A percentile compares a stretch with the other conserved stretches of the same genome.
These are phyloP conservation scores for Cloeon dipterum DNA, from an alignment of 2,888 invertebrate genomes.

Conservation along the genomic window DNA sequence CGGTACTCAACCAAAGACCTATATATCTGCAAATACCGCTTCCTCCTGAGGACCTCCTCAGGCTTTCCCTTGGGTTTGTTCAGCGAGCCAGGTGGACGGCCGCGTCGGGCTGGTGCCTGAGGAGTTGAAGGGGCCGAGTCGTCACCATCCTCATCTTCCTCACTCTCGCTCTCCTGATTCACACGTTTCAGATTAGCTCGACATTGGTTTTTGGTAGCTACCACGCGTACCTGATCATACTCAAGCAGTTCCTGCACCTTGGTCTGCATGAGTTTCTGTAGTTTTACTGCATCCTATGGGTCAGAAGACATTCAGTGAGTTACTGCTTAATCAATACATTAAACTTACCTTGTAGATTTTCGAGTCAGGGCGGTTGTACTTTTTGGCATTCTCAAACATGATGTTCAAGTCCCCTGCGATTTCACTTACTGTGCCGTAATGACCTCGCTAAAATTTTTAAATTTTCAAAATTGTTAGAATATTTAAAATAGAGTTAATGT, in stretches of 20 bases:
- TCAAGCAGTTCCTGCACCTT: constrained; percentile 52
- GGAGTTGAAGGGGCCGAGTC: constrained; percentile 8
- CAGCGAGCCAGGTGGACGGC: constrained; percentile 9
- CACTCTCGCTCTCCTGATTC: constrained; percentile 24
- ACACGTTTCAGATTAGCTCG: too few relatives aligned
- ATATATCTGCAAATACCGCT: constrained; percentile 58
- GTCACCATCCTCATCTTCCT: constrained; percentile 19
- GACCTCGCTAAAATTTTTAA: constrained; percentile 33
- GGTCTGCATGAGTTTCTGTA: constrained; percentile 63
- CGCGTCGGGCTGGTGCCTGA: too few relatives aligned
- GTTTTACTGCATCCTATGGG: constrained; percentile 49
- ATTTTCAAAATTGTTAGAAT: too few relatives aligned
- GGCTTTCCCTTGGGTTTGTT: neutral
- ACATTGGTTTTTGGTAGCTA: neutral
- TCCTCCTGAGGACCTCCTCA: constrained; percentile 40
- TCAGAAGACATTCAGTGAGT: constrained; percentile 7
- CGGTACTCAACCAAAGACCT: constrained; percentile 47
- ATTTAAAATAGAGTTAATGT: neutral
- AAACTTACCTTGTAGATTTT: constrained; percentile 47
- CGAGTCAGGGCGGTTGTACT: constrained; percentile 62
- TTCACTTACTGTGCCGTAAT: constrained; percentile 65
- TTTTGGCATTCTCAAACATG: constrained; percentile 92
- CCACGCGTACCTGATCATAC: constrained; percentile 25
- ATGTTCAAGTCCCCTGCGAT: constrained; percentile 85
- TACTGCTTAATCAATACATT: neutral